Conservation (phyloP, 1,140 invertebrate species). For the Eumeta japonica region DNA sequence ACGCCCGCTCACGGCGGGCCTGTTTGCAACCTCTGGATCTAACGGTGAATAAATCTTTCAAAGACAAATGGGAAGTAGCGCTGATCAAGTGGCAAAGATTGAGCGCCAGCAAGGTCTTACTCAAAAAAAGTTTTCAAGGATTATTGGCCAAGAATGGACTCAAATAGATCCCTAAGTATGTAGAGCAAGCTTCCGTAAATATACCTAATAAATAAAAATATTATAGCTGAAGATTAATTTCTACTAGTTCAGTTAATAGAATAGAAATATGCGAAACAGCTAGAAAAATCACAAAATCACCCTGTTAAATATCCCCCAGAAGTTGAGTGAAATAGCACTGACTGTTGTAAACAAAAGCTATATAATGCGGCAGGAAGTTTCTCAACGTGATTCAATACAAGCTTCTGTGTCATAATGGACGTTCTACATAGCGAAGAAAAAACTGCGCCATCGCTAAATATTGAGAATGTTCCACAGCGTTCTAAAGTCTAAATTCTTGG, state of each 20-base stretch:
- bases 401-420: too few species aligned
- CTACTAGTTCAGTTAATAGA: constrained; percentile 9
- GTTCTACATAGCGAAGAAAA: background rate
- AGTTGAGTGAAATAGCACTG: background rate
- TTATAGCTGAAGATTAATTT: constrained; percentile 1
- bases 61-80: constrained; percentile 7
- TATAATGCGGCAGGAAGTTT: too few species aligned
- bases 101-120: constrained; percentile 1
- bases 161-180: constrained; percentile 1
- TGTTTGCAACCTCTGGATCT: constrained; percentile 7
- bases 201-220: constrained; percentile 4
- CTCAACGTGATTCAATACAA: too few species aligned
- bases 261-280: constrained; percentile 11
- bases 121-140: constrained; percentile 6
- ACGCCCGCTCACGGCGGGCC: too few species aligned
- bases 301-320: background rate
- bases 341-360: background rate
- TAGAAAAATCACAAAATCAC: background rate
- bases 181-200: background rate
- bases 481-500: background rate
- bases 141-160: constrained; percentile 4
- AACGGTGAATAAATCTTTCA: constrained; percentile 8
- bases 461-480: too few species aligned
- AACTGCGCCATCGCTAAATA: background rate
- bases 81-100: constrained; percentile 9